phyloP scores from a whole-genome alignment of 2,888 invertebrate species.

The Drosophila basisetae region DNA sequence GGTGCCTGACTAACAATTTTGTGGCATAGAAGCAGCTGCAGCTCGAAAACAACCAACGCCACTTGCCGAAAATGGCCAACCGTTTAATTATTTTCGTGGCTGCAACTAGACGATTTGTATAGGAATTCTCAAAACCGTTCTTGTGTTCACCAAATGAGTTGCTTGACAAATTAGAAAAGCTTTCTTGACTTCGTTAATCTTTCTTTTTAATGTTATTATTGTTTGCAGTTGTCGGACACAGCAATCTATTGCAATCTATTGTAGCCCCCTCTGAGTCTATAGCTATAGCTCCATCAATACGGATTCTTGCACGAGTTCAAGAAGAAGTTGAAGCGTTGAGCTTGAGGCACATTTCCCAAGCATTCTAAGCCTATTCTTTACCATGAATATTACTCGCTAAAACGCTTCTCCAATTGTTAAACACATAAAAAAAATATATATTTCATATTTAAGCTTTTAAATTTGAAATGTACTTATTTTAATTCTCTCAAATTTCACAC shows the following conservation, averaged over 20 bases:
- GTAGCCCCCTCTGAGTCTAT: too few relatives aligned
- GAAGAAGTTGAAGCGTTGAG: background rate
- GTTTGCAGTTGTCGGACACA: background rate
- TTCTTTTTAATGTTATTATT: background rate
- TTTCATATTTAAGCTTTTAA: background rate
- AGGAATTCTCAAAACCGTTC: background rate
- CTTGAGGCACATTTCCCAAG: background rate
- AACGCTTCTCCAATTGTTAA: too few relatives aligned
- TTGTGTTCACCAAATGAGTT: background rate
- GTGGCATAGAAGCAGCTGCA: slow-evolving; percentile 44
- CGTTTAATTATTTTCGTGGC: slow-evolving; percentile 44
- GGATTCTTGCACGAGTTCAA: background rate
- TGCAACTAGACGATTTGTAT: slow-evolving; percentile 1
- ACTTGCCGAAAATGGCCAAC: slow-evolving; percentile 27
- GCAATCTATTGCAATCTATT: background rate
- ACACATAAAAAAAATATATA: too few relatives aligned
- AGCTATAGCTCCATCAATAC: background rate
- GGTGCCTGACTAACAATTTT: slow-evolving; percentile 23
- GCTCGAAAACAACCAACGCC: slow-evolving; percentile 1
- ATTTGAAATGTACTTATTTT: background rate
- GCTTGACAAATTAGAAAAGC: background rate
- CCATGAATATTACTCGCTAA: too few relatives aligned
- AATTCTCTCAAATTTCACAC: background rate
- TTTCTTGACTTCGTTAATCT: background rate
- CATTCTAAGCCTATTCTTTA: background rate